Evolutionary conservation across 2,888 invertebrate species (phyloP), one percentile per base, ranked within the genome.

Genomic region (Cephus rjabovi): DNA sequence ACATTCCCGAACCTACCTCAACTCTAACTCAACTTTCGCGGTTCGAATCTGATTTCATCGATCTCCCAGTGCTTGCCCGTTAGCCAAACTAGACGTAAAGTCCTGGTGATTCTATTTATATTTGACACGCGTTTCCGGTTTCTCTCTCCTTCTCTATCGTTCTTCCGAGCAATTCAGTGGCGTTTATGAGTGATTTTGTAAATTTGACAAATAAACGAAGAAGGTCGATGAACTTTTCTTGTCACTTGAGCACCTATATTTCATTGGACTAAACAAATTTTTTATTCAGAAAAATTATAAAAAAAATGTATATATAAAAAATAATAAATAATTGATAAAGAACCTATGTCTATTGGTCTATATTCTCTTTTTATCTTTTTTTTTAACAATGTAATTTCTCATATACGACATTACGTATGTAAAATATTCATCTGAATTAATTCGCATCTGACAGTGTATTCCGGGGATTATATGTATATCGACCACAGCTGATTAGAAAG

Each of bases 1-100:
- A 77, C 83, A 82, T 83, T 87, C 89, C 90, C 88, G 89, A 88
- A 90, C 90, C 90, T 90, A 84, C 90, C 90, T 87, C 89, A 90
- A 90, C 88, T 87, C 84, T 85, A 87, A 87, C 86, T 87, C 85
- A 87, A 89, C 89, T 89, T 89, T 89, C 88, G 89, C 86, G 86
- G 87, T 87, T 89, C 88, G 87, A 87, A 89, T 88, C 87, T 84
- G 87, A 90, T 90, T 89, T 87, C 86, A 90, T 90, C 89, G 88
- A 89, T 90, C 87, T 86, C 83, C 79, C 78, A 76, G 71, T 78
- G 77, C 81, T 31, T 35, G 74, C 74, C 75, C 76, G 73, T 75
- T 80, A 75, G 77, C 74, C 35, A 15, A 77, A 75, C 71, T 73
- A 75, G 77, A 75, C 34, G 79, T 31, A 69, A 70, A 35, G 12